A percentile compares a stretch with the other conserved stretches of the same genome.
phyloP scores from a whole-genome alignment of 2,113 vertebrate species.

The Orcinus orca region DNA sequence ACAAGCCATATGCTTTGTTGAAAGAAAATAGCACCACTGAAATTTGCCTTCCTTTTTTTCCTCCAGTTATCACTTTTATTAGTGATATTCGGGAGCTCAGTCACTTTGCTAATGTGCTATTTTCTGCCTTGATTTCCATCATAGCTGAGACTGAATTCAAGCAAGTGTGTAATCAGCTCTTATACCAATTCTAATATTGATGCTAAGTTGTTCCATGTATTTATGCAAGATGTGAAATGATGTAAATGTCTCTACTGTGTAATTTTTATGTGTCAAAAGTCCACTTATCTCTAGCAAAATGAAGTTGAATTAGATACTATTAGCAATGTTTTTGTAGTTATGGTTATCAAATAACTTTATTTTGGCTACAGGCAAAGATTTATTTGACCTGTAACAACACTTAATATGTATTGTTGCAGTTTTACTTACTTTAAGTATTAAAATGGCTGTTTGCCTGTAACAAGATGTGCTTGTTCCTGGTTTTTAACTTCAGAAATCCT shows the following conservation, averaged over 20 bases:
- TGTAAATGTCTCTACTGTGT: slow-evolving; percentile 61
- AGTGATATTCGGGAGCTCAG: slow-evolving; percentile 3
- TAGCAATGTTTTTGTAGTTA: slow-evolving; percentile 74
- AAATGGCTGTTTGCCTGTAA: slow-evolving; percentile 49
- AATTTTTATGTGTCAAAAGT: slow-evolving; percentile 65
- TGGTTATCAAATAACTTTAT: slow-evolving; percentile 68
- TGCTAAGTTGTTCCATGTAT: slow-evolving; percentile 60
- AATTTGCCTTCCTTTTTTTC: background rate
- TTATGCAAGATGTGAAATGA: slow-evolving; percentile 44
- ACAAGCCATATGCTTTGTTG: background rate
- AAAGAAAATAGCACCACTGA: background rate
- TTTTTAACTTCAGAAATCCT: slow-evolving; percentile 48
- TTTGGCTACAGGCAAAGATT: slow-evolving; percentile 63
- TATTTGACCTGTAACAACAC: slow-evolving; percentile 51
- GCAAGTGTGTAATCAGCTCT: slow-evolving; percentile 59
- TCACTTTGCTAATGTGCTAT: slow-evolving; percentile 54
- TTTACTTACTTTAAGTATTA: slow-evolving; percentile 58
- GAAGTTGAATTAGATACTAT: slow-evolving; percentile 56
- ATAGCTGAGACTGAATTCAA: slow-evolving; percentile 62
- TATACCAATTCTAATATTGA: slow-evolving; percentile 67
- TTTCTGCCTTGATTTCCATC: slow-evolving; percentile 64
- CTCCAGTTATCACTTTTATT: slow-evolving; percentile 35
- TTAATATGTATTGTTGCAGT: background rate
- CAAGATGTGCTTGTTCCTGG: slow-evolving; percentile 53
- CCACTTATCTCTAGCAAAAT: slow-evolving; percentile 59